Conservation (phyloP, 2,113 vertebrate genomes). For the Fulmarus glacialis region DNA sequence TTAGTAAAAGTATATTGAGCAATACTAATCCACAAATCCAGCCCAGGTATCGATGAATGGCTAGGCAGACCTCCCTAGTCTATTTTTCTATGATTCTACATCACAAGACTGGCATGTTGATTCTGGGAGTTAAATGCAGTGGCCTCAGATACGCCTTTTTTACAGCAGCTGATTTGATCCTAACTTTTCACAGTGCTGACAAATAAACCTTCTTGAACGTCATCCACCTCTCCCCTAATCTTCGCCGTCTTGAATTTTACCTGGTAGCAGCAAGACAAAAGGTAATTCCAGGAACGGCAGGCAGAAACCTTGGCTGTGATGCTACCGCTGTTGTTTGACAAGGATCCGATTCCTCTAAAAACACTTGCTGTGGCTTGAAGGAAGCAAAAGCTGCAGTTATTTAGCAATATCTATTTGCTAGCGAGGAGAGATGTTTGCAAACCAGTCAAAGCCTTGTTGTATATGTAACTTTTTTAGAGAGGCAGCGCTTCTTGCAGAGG, state of each 20-base stretch:
- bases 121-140: not conserved
- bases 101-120: not conserved
- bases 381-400: not conserved
- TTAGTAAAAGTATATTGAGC: constrained; percentile 43
- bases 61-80: not conserved
- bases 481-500: not conserved
- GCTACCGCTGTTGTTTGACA: not conserved
- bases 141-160: not conserved
- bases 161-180: not conserved
- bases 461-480: not conserved
- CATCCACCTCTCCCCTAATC: not conserved
- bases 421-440: not conserved
- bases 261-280: not conserved
- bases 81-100: not conserved
- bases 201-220: not conserved
- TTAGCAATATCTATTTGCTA: not conserved
- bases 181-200: not conserved
- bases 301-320: not conserved
- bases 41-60: not conserved
- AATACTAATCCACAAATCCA: constrained; percentile 18
- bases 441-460: not conserved
- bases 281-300: not conserved
- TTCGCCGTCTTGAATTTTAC: not conserved
- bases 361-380: not conserved
- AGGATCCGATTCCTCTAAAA: not conserved